Conservation (phyloP, 2,888 invertebrate species). For the Exephanes ischioxanthus region DNA sequence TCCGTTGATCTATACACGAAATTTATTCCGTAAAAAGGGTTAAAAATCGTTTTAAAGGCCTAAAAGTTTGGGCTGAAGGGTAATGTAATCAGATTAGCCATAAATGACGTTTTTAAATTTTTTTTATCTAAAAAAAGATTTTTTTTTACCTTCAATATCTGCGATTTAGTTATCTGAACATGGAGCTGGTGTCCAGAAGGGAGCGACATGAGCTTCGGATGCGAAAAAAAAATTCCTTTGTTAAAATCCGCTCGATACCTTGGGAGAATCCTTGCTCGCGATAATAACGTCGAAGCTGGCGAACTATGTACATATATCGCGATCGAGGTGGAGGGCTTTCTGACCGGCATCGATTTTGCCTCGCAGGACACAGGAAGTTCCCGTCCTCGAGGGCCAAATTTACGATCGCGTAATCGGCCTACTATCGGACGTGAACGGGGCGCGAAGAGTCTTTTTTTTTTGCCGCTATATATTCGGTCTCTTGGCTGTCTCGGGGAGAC, state of each 20-base stretch:
- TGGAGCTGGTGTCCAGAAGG: slow-evolving; percentile 5
- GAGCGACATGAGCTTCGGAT: slow-evolving; percentile 28
- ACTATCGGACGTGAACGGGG: slow-evolving; percentile 59
- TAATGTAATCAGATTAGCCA: background rate
- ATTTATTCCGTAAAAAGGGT: no score
- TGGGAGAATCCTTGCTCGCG: slow-evolving; percentile 35
- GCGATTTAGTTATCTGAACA: background rate
- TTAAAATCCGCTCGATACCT: slow-evolving; percentile 45
- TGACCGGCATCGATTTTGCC: slow-evolving; percentile 57
- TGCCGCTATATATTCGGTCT: slow-evolving; percentile 47
- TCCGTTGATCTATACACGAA: background rate
- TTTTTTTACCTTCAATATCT: background rate
- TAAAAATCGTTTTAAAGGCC: no score
- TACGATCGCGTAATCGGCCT: slow-evolving; percentile 68
- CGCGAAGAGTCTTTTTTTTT: slow-evolving; percentile 41
- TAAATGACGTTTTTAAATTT: background rate
- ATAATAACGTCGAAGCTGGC: slow-evolving; percentile 50
- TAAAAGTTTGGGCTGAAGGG: background rate
- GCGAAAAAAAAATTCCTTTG: slow-evolving; percentile 8
- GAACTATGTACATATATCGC: background rate
- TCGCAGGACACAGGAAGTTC: slow-evolving; percentile 64
- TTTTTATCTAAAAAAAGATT: background rate
- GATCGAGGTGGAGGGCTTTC: slow-evolving; percentile 21
- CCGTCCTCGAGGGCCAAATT: slow-evolving; percentile 64
- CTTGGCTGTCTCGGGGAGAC: slow-evolving; percentile 48